Base-by-base conservation (phyloP, 2,888 invertebrate genomes). In the Meliscaeva auricollis region DNA sequence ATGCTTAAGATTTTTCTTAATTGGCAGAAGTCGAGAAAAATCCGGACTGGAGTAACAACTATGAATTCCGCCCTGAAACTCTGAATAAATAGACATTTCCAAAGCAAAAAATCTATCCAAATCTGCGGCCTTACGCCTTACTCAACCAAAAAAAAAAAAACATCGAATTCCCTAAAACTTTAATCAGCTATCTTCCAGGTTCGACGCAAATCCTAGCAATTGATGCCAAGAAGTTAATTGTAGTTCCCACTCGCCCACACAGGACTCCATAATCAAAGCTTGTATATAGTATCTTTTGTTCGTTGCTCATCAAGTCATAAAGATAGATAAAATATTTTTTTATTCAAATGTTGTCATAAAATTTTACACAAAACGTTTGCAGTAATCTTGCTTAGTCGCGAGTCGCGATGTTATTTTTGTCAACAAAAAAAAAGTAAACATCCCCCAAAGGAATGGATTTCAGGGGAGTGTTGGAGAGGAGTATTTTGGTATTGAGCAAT, bases 341-440 rank as follows among this genome's bases (percentile, higher is more conserved):
- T 72, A 76, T 76, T 76, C 76, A 76, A 82, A 82, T 81, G 44
- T 20, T 76, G 58, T 62, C 80, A 48, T 74, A 66, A 62, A 35
- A 68, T 62, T 62, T 56, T 58, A 76, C 56, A 48, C 69, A 32
- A 76, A 82, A 66, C 70, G 66, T 66, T 72, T 35, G 64, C 70
- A 41, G 41, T 81, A 77, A 77, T 76, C 76, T 58, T 72, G 50
- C 32, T 35, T 22, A 50, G 69, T 69, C 62, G 76, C 54, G 74
- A 54, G 52, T 48, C 35, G 60, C 60, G 26, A 15, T 46, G 62
- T 13, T 69, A 15, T 62, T 44, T 13, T 56, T 75, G n/a, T n/a
- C n/a, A n/a, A 41, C 48, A 48, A 30, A 35, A 30, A 50, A 38
- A 52, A 70, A 56, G 50, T 56, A 70, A 62, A 76, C 50, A 30